Base-by-base conservation (phyloP, 2,113 vertebrate species). In the Empidonax alnorum region DNA sequence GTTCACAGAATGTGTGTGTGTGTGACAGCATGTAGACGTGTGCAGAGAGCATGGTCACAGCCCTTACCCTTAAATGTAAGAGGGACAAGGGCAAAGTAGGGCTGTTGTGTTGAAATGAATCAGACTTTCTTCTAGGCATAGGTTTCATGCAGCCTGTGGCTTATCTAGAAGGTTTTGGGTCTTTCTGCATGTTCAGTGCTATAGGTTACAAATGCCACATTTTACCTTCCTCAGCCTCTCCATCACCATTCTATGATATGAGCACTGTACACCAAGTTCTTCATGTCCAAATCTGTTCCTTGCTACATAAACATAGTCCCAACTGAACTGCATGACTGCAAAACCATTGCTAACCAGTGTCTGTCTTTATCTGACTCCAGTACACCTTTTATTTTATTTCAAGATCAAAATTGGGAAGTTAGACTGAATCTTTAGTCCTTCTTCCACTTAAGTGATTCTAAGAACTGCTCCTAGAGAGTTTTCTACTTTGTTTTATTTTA, bases 11-110 rank as follows among this genome's bases (percentile, higher is more conserved):
- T 35, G 25, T 8, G 14, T 14, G 14, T 27, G 8, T 27, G 25
- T 52, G 25, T 50, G 49, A 27, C 49, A 50, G 49, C 25, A 27
- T 50, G 25, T 50, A 50, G 49, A 50, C 8, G 12, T 52, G 3
- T 83, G 11, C 52, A 73, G 42, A 35, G 8, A 66, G 7, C 30
- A 28, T 7, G 12, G 7, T 56, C 42, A 67, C 0, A 0, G 65
- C 47, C 13, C 4, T 88, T 22, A 87, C 6, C 14, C 8, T 63
- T 21, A 89, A 68, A 78, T 50, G 7, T 41, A 44, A 44, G 39
- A 42, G 13, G 25, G 6, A 6, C 0, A 6, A 71, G 19, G 22
- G 18, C 39, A 62, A 83, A 69, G 4, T 17, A 62, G 28, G 12
- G 2, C 7, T 69, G 12, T 22, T 72, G 3, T 30, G 7, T 55